phyloP scores from a whole-genome alignment of 2,888 invertebrate species.

The Dicyrtoma fusca region DNA sequence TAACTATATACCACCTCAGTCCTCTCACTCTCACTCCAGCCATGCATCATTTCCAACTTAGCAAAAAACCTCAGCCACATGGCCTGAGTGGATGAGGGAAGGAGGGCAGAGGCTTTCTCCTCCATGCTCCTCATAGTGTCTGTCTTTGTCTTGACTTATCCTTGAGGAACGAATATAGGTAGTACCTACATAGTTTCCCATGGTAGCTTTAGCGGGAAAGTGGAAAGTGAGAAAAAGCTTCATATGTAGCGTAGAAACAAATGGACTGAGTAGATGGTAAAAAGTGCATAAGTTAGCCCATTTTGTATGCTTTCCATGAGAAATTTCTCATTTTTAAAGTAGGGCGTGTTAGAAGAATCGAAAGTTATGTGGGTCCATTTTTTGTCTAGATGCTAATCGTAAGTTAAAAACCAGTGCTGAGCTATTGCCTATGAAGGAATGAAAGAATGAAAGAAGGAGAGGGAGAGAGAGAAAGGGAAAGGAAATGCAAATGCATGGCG shows the following conservation, averaged over 20 bases:
- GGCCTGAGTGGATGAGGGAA: neutral
- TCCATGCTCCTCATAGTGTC: neutral
- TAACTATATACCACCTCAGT: neutral
- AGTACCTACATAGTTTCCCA: no score
- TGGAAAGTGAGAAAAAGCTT: no score
- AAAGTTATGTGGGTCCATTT: conserved; percentile 3
- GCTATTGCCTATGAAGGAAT: neutral
- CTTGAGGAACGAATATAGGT: neutral
- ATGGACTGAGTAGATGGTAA: no score
- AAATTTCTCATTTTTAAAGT: conserved; percentile 10
- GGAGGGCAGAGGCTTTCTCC: neutral
- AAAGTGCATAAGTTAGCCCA: neutral
- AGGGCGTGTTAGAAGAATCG: conserved; percentile 18
- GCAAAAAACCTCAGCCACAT: no score
- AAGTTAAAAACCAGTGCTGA: neutral
- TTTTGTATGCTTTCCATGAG: neutral
- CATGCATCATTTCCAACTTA: no score
- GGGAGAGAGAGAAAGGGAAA: neutral
- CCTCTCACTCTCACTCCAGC: neutral
- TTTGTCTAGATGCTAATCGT: neutral
- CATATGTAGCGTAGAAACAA: no score
- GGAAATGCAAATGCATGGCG: no score
- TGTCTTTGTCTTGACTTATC: neutral
- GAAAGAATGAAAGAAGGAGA: conserved; percentile 3
- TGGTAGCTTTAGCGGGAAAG: no score